Evolutionary conservation across 2,888 invertebrate genomes (phyloP), one percentile per base, ranked within the genome.

Genomic region (Cepaea hortensis): DNA sequence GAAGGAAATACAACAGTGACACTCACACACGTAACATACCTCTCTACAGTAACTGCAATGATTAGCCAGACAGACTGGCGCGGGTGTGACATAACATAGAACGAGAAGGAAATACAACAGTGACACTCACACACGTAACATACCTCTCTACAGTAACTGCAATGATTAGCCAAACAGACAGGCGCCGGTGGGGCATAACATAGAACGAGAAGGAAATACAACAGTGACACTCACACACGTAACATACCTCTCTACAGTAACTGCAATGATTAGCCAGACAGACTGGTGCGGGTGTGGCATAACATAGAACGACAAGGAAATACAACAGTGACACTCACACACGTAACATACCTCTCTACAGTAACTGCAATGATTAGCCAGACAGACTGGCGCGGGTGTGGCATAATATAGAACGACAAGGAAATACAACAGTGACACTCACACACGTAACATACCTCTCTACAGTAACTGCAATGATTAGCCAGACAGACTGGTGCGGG

Each of bases 291-390:
- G 35, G 0, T 35, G 35, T 35, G 35, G 35, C 48, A 15, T 7
- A n/a, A 35, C 23, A 23, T 9, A 73, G 73, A 23, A 5, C 7
- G 6, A 23, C n/a, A n/a, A 23, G 23, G 4, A 13, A 11, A 23
- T 7, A 23, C 73, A 73, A 23, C 70, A 70, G 15, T 70, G n/a
- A 70, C 7, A n/a, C 23, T 9, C 35, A 35, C 6, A 23, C 35
- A 23, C 6, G 18, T 20, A 2, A 4, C 6, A 50, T 77, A 82
- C 85, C 85, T 85, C 86, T 94, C 94, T 20, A 93, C 90, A 0
- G 94, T 94, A 9, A 94, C 92, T 0, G 94, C 93, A 18, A 94
- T 92, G 77, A 94, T 94, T 15, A 94, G 89, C 94, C 94, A 94
- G 9, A 93, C 94, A 9, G 93, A 93, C 77, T n/a, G 35, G 35